phyloP scores from a whole-genome alignment of 2,797 vertebrate genomes.

The Anabacerthia variegaticeps region DNA sequence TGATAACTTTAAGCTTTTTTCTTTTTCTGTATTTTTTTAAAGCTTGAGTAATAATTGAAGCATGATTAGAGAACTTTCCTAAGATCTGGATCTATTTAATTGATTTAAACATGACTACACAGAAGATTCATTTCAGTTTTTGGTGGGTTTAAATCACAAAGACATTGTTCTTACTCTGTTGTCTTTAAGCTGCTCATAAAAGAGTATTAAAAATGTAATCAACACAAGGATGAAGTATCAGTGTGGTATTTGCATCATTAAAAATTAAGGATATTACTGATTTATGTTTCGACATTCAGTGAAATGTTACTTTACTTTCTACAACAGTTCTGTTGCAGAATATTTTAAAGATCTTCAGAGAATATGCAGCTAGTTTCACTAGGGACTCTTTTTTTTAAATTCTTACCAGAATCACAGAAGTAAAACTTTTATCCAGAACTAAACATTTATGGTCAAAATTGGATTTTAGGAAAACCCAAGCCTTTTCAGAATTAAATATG shows the following conservation, averaged over 20 bases:
- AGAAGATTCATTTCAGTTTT: constrained; percentile 8
- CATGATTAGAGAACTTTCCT: constrained; percentile 42
- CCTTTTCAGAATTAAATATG: not conserved
- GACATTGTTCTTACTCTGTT: not conserved
- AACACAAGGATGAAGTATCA: not conserved
- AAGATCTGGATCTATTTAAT: constrained; percentile 50
- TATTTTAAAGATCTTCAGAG: not conserved
- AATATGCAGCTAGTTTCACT: not conserved
- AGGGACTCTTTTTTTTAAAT: not conserved
- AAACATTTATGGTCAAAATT: not conserved
- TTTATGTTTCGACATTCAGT: not conserved
- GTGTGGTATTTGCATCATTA: not conserved
- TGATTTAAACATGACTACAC: constrained; percentile 24
- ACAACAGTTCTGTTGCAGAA: not conserved
- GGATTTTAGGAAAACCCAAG: not conserved
- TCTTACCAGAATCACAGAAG: not conserved
- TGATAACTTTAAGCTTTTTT: constrained; percentile 19
- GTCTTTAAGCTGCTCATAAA: not conserved
- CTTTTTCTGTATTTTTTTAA: not conserved
- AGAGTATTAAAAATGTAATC: constrained; percentile 4
- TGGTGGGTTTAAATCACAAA: not conserved
- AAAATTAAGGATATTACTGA: constrained; percentile 12
- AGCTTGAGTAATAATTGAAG: constrained; percentile 7
- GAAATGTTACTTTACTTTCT: not conserved
- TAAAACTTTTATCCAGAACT: not conserved